These are phyloP conservation scores for Caenorhabditis sp. DNA, from an alignment of 2,888 invertebrate species.

Conservation along the genomic window DNA sequence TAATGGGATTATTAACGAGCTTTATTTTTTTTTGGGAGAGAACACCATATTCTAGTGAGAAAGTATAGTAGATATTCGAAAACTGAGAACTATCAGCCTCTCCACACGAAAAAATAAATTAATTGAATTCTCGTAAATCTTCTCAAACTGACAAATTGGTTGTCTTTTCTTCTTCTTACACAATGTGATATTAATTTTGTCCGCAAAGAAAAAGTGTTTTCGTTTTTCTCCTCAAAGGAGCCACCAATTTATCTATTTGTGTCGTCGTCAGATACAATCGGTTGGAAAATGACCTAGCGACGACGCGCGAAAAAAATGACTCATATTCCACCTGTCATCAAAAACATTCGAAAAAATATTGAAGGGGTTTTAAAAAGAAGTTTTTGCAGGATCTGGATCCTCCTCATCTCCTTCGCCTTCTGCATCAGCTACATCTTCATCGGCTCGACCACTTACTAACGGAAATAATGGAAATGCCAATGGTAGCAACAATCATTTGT, in stretches of 20 bases:
- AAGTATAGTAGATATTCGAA: no score
- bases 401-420: constrained; percentile 33
- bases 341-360: no score
- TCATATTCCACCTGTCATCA: no score
- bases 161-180: no score
- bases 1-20: background rate
- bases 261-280: background rate
- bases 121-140: no score
- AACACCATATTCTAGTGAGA: no score
- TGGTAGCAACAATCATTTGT: constrained; percentile 8
- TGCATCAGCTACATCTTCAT: constrained; percentile 36
- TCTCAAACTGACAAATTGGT: no score
- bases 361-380: background rate
- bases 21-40: background rate
- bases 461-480: constrained; percentile 22
- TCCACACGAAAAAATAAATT: no score
- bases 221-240: background rate
- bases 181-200: no score
- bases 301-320: background rate
- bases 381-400: constrained; percentile 18
- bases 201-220: background rate
- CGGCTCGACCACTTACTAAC: constrained; percentile 30
- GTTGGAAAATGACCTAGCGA: background rate
- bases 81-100: no score
- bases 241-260: background rate